Conservation (phyloP, 2,888 invertebrate species). For the Pelosia muscerda region DNA sequence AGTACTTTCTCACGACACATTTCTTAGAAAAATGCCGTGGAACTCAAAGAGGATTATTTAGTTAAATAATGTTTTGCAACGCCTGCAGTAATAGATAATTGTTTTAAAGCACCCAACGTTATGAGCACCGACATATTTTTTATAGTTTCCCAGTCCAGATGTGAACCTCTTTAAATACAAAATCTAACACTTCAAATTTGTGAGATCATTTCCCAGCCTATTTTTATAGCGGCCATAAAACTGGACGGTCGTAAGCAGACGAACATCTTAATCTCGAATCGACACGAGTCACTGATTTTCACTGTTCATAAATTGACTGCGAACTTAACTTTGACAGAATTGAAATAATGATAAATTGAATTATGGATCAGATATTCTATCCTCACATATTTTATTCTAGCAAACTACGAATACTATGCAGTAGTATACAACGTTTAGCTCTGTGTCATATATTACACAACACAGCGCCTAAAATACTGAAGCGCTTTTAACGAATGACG, state of each 20-base stretch:
- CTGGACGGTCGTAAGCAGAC: conserved; percentile 42
- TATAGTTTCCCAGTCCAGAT: conserved; percentile 23
- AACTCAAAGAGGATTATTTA: neutral
- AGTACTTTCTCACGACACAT: conserved; percentile 22
- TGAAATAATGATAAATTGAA: conserved; percentile 24
- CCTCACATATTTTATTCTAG: neutral
- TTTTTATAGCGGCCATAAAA: conserved; percentile 55
- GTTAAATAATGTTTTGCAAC: neutral
- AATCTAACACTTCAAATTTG: conserved; percentile 34
- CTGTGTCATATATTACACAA: neutral
- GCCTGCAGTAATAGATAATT: neutral
- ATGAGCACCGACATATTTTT: conserved; percentile 3
- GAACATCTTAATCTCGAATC: conserved; percentile 54
- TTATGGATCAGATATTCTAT: neutral
- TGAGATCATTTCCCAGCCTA: conserved; percentile 40
- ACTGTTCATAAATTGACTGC: conserved; percentile 47
- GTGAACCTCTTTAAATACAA: conserved; percentile 27
- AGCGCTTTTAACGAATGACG: neutral
- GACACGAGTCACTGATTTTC: conserved; percentile 52
- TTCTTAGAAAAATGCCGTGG: neutral
- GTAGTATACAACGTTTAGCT: neutral
- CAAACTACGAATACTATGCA: neutral
- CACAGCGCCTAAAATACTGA: neutral
- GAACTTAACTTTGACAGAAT: conserved; percentile 22
- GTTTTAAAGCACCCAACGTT: conserved; percentile 2